Percentiles rank a stretch among this genome's conserved stretches.
phyloP scores from a whole-genome alignment of 2,888 invertebrate genomes.

The Lobophora halterata region DNA sequence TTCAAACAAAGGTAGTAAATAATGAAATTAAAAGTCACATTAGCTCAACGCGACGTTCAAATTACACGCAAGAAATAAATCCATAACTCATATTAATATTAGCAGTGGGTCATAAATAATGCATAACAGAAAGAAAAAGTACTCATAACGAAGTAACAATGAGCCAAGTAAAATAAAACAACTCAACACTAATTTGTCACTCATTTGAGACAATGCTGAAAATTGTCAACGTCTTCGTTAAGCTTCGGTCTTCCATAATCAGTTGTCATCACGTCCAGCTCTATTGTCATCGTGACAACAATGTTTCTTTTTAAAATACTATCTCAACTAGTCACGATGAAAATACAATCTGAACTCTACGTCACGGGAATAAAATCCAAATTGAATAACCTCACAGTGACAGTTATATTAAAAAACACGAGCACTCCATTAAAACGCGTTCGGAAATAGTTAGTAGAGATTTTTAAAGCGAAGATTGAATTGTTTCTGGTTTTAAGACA shows the following conservation, averaged over 20 bases:
- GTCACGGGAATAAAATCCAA: constrained; percentile 19
- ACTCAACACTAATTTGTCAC: constrained; percentile 61
- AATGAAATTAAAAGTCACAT: constrained; percentile 58
- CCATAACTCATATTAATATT: constrained; percentile 58
- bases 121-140: constrained; percentile 36
- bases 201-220: constrained; percentile 54
- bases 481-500: constrained; percentile 65
- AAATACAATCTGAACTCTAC: constrained; percentile 37
- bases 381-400: constrained; percentile 1
- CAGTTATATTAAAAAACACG: constrained; percentile 45
- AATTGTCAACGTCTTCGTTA: constrained; percentile 56
- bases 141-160: constrained; percentile 45
- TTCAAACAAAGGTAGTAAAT: constrained; percentile 67
- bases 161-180: constrained; percentile 48
- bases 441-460: constrained; percentile 51
- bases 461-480: constrained; percentile 63
- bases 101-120: constrained; percentile 52
- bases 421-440: constrained; percentile 47
- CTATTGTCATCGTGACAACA: constrained; percentile 66
- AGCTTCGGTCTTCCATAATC: constrained; percentile 54
- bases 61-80: constrained; percentile 60
- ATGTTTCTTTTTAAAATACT: constrained; percentile 40
- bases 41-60: constrained; percentile 51
- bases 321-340: constrained; percentile 17
- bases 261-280: constrained; percentile 61